phyloP scores from a whole-genome alignment of 2,888 invertebrate species.

The Drosophila greeni region DNA sequence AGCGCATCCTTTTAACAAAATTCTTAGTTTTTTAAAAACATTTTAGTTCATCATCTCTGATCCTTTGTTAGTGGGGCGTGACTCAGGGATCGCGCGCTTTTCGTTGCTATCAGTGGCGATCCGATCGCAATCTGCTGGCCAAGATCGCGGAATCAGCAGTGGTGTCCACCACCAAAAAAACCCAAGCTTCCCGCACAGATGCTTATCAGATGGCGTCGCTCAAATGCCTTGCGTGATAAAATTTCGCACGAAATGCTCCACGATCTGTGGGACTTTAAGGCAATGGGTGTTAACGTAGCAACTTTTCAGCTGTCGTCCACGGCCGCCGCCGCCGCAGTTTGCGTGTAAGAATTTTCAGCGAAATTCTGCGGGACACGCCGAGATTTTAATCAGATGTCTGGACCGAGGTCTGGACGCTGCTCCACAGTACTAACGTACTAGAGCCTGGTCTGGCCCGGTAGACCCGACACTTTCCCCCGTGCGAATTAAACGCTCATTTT shows the following conservation, averaged over 20 bases:
- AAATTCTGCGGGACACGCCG: constrained; percentile 53
- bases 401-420: constrained; percentile 25
- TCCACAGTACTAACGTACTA: constrained; percentile 4
- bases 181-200: constrained; percentile 38
- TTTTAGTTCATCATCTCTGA: constrained; percentile 5
- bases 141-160: constrained; percentile 35
- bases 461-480: constrained; percentile 63
- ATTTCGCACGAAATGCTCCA: constrained; percentile 57
- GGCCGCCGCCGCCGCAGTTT: constrained; percentile 34
- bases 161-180: constrained; percentile 2
- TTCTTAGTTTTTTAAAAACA: background rate
- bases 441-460: constrained; percentile 3
- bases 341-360: constrained; percentile 74
- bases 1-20: background rate
- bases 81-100: constrained; percentile 17
- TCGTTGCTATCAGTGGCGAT: constrained; percentile 20
- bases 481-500: constrained; percentile 65
- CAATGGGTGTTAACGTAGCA: constrained; percentile 66
- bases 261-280: constrained; percentile 16
- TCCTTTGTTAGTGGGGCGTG: constrained; percentile 28
- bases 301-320: constrained; percentile 61
- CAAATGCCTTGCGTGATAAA: constrained; percentile 69
- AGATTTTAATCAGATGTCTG: constrained; percentile 66
- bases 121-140: constrained; percentile 26
- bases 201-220: constrained; percentile 53